Conservation (phyloP, 2,113 vertebrate genomes). For the Steatornis caripensis region DNA sequence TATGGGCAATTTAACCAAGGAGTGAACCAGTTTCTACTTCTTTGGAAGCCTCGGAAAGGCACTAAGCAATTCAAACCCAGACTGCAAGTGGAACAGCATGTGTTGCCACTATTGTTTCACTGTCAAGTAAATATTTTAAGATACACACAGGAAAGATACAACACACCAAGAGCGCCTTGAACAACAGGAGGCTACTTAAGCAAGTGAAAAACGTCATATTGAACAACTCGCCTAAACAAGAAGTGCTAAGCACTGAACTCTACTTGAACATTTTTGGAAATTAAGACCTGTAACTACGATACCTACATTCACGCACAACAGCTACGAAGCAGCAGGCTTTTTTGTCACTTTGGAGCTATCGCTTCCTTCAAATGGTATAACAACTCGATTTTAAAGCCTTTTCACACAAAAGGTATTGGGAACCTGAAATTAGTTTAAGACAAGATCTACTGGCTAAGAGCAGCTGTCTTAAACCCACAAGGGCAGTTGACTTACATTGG, state of each 20-base stretch:
- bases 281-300: neutral
- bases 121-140: neutral
- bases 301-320: neutral
- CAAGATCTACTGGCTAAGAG: neutral
- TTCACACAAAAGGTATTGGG: neutral
- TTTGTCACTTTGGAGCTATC: neutral
- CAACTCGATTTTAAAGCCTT: neutral
- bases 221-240: neutral
- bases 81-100: neutral
- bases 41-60: neutral
- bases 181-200: neutral
- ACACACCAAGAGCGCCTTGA: conserved; percentile 15
- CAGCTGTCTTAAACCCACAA: neutral
- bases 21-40: neutral
- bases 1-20: neutral
- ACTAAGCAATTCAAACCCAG: neutral
- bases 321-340: neutral
- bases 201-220: neutral
- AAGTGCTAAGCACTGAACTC: neutral
- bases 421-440: neutral
- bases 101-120: conserved; percentile 43
- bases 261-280: conserved; percentile 3
- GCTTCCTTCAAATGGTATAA: neutral
- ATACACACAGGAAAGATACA: neutral
- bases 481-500: neutral